These are phyloP conservation scores for Xestia c-nigrum DNA, from an alignment of 2,888 invertebrate species.

Conservation along the genomic window DNA sequence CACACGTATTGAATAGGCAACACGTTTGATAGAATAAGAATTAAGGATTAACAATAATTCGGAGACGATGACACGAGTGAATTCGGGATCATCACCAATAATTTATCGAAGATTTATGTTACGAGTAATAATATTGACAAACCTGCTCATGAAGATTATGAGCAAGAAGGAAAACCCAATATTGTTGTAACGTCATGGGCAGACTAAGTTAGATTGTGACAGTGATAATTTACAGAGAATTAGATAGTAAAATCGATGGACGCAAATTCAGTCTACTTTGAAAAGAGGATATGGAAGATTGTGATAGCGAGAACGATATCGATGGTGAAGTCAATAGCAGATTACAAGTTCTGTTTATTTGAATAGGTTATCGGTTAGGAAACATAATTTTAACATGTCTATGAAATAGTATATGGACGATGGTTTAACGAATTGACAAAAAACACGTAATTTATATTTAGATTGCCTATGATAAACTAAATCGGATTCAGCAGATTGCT, in stretches of 20 bases:
- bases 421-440: neutral
- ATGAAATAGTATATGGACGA: neutral
- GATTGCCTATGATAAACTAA: conserved; percentile 32
- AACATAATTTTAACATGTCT: neutral
- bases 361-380: neutral
- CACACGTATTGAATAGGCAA: conserved; percentile 55
- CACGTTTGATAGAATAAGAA: conserved; percentile 35
- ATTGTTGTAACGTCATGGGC: neutral
- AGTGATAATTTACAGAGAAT: neutral
- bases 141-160: neutral
- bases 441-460: conserved; percentile 21
- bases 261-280: neutral
- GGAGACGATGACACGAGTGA: neutral
- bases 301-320: neutral
- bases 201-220: neutral
- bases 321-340: neutral
- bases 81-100: neutral
- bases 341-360: neutral
- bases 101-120: neutral
- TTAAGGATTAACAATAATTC: conserved; percentile 26
- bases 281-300: neutral
- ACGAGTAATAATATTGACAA: conserved; percentile 15
- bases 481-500: conserved; percentile 44
- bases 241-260: neutral
- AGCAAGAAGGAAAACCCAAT: neutral